Base-by-base conservation (phyloP, 2,113 vertebrate species). In the Clarias magur region DNA sequence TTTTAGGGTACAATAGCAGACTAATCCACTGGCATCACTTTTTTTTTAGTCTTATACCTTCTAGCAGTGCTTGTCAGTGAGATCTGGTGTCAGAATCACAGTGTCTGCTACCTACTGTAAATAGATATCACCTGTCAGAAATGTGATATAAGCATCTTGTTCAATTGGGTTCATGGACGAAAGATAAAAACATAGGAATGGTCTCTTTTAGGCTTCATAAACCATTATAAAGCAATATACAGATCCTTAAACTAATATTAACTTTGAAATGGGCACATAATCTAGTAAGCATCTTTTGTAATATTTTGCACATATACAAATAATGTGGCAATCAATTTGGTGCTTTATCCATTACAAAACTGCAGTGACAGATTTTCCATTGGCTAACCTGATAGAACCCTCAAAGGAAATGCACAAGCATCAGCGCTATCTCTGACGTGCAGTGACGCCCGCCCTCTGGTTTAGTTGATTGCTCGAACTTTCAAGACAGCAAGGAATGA, bases 341-440 rank as follows among this genome's bases (percentile, higher is more conserved):
- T 57, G 53, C 15, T 79, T 79, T 27, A 16, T 30, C 25, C n/a
- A 79, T 25, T 57, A 79, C 25, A 56, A 27, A 57, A 56, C 53
- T 80, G 34, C 57, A 60, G 12, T 59, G 65, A 34, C 68, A 30
- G 38, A 70, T 80, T 59, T 75, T 75, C 56, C 27, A 63, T 42
- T 82, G 19, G 65, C 80, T 38, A 63, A 73, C 72, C 57, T 81
- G 48, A 54, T 42, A 48, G 38, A 75, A 21, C 48, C 67, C 75
- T 85, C 4, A 60, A 63, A 81, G 57, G 72, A 63, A 86, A 67
- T 21, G 56, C 53, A 88, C n/a, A 62, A 57, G 80, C 62, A 17
- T 23, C 63, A 54, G 73, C 62, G 53, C 67, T 70, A 82, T 42
- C 73, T 75, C 57, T 79, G 80, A 86, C 68, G n/a, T 54, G 53